These are phyloP conservation scores for Drosophila sordidula DNA, from an alignment of 2,888 invertebrate species.

Conservation along the genomic window DNA sequence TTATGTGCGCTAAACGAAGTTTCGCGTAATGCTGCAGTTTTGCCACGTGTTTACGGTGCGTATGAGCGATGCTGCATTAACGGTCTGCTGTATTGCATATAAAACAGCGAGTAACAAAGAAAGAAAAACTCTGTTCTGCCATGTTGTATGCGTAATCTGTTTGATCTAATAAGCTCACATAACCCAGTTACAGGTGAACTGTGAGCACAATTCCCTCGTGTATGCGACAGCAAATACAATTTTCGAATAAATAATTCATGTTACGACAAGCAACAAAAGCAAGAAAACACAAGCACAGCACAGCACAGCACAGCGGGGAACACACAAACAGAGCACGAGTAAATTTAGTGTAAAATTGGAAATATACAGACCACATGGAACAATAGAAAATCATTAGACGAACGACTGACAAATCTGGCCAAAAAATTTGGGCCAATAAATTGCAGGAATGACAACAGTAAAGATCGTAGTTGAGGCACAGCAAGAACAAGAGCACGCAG, in stretches of 20 bases:
- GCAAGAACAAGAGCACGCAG: slow-evolving; percentile 52
- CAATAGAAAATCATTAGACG: slow-evolving; percentile 71
- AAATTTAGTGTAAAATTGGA: slow-evolving; percentile 72
- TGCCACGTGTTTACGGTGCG: slow-evolving; percentile 33
- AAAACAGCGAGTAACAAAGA: background rate
- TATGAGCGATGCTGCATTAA: slow-evolving; percentile 35
- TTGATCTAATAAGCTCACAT: slow-evolving; percentile 20
- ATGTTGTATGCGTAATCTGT: slow-evolving; percentile 7
- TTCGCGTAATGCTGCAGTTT: slow-evolving; percentile 14
- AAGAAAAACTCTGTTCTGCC: background rate
- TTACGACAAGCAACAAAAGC: slow-evolving; percentile 53
- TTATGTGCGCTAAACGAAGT: slow-evolving; percentile 6
- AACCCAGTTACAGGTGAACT: slow-evolving; percentile 5
- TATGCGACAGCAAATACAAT: slow-evolving; percentile 44
- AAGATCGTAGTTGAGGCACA: slow-evolving; percentile 8
- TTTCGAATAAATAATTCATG: slow-evolving; percentile 63
- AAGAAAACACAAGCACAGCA: slow-evolving; percentile 10
- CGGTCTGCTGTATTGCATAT: background rate
- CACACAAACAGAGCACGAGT: slow-evolving; percentile 17
- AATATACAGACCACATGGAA: slow-evolving; percentile 43
- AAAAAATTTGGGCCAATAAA: slow-evolving; percentile 37
- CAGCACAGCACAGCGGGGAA: slow-evolving; percentile 1
- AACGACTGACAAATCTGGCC: slow-evolving; percentile 23
- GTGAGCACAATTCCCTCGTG: slow-evolving; percentile 31
- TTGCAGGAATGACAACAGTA: slow-evolving; percentile 30